Evolutionary conservation across 1,140 invertebrate genomes (phyloP), one percentile per base, ranked within the genome.

Genomic region (Bradynema listronoti): DNA sequence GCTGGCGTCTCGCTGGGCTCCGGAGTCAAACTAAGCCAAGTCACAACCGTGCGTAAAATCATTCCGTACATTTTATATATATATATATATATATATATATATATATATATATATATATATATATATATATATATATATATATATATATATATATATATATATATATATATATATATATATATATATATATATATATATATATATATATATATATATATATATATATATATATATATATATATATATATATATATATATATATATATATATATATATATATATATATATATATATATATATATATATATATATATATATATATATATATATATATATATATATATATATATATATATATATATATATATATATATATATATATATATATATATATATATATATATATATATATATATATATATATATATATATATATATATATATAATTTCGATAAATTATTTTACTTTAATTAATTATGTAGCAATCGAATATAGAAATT

Each of bases 281-380:
- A 24, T 54, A 29, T 39, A 6, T 4, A 49, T 56, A 25, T 14
- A 16, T n/a, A n/a, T n/a, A 19, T 4, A n/a, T 50, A n/a, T 29
- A 34, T 14, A 50, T n/a, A 50, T 0, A 29, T 34, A 50, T 4
- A n/a, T 50, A 19, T 33, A 47, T 7, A 14, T 43, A n/a, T 50
- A 4, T 4, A 47, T 56, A 7, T 29, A 4, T 47, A 47, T 47
- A 7, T 56, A 24, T 56, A 11, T 24, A 14, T 55, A 9, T 19
- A 6, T 11, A 14, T 24, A 6, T 2, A n/a, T 32, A 41, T 22
- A 11, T 41, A 22, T 24, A 55, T 9, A 14, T 58, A 4, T n/a
- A 24, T 32, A 24, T 58, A 24, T 29, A 4, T 9, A 56, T 59
- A 24, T 53, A n/a, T 11, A 39, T 11, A 16, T 56, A 16, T 54